phyloP scores from a whole-genome alignment of 2,888 invertebrate genomes.

The Diaperis boleti region DNA sequence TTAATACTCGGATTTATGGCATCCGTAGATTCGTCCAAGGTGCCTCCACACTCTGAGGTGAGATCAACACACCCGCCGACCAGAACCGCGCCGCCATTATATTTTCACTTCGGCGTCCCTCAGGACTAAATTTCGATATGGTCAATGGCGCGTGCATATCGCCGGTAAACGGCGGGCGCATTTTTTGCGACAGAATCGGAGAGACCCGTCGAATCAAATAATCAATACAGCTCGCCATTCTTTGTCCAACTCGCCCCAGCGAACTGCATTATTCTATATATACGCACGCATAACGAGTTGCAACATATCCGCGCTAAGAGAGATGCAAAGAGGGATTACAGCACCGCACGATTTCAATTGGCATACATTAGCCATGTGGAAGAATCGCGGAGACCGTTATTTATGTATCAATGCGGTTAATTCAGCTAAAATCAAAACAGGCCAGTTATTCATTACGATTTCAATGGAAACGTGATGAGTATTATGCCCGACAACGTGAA shows the following conservation, averaged over 20 bases:
- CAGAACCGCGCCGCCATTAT: neutral
- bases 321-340: slow-evolving; percentile 22
- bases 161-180: slow-evolving; percentile 2
- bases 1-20: too few species aligned
- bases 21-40: too few species aligned
- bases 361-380: slow-evolving; percentile 20
- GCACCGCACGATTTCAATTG: slow-evolving; percentile 23
- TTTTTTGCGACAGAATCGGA: slow-evolving; percentile 34
- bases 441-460: slow-evolving; percentile 23
- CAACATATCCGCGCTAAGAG: slow-evolving; percentile 15
- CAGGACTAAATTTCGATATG: neutral
- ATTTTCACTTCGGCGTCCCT: neutral
- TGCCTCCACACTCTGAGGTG: too few species aligned
- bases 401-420: slow-evolving; percentile 33
- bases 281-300: too few species aligned
- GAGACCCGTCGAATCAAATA: slow-evolving; percentile 44
- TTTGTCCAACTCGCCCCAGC: slow-evolving; percentile 42
- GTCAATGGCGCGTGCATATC: slow-evolving; percentile 15
- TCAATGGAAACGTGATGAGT: slow-evolving; percentile 34
- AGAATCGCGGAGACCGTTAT: slow-evolving; percentile 23
- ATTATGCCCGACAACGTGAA: slow-evolving; percentile 10
- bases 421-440: slow-evolving; percentile 32
- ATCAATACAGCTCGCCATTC: slow-evolving; percentile 46
- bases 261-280: slow-evolving; percentile 32
- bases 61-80: too few species aligned